These are phyloP conservation scores for Steatornis caripensis DNA, from an alignment of 2,113 vertebrate genomes.

Conservation along the genomic window DNA sequence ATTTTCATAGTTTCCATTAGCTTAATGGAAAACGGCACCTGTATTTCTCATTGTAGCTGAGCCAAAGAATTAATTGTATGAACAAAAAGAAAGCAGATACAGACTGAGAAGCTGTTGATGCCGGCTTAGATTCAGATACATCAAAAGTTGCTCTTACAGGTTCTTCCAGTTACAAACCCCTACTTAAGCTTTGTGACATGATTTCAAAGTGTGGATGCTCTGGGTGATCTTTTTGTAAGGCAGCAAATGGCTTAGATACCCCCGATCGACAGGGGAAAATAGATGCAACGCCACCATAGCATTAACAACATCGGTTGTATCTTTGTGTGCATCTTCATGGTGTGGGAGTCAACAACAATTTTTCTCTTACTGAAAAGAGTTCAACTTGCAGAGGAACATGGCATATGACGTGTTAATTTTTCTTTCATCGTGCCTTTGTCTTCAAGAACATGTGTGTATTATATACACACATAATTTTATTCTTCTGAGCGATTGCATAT, in stretches of 20 bases:
- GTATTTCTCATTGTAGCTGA: conserved; percentile 1
- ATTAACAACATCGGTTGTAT: background rate
- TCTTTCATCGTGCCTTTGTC: background rate
- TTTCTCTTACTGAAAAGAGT: background rate
- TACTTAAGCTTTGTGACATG: background rate
- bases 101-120: background rate
- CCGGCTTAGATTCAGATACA: background rate
- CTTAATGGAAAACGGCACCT: conserved; percentile 53
- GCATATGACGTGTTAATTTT: background rate
- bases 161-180: background rate
- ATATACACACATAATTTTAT: background rate
- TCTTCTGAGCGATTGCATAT: background rate
- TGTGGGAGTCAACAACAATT: background rate
- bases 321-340: background rate
- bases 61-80: conserved; percentile 35
- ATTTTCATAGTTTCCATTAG: conserved; percentile 57
- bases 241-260: background rate
- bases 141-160: background rate
- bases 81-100: background rate
- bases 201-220: background rate
- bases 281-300: background rate
- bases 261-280: background rate
- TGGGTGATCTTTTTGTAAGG: background rate
- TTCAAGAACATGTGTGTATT: background rate
- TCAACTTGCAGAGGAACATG: background rate